Percentiles rank a stretch among this genome's conserved stretches.
These are phyloP conservation scores for Lamellibrachia luymesi DNA, from an alignment of 1,140 invertebrate genomes.

Conservation along the genomic window DNA sequence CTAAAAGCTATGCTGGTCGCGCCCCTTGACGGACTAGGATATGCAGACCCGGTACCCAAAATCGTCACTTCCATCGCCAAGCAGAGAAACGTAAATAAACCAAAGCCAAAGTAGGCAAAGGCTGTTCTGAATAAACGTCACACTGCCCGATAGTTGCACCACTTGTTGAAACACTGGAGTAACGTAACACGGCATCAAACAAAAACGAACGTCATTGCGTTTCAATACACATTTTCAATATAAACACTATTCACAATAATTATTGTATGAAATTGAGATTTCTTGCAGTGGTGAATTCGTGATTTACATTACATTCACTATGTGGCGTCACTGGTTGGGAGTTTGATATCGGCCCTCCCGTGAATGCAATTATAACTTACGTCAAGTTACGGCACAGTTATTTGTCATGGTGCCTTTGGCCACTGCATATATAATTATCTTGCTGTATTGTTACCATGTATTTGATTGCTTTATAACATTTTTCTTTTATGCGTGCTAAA, in stretches of 20 bases:
- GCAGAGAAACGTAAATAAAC: background rate
- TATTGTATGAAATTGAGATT: too few relatives aligned
- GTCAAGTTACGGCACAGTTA: too few relatives aligned
- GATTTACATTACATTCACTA: too few relatives aligned
- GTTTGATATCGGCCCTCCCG: background rate
- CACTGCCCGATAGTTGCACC: too few relatives aligned
- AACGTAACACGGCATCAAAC: too few relatives aligned
- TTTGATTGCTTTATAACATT: background rate
- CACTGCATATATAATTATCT: background rate
- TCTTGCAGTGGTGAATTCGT: too few relatives aligned
- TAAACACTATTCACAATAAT: too few relatives aligned
- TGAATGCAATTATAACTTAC: background rate
- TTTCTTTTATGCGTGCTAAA: background rate
- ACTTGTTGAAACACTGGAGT: too few relatives aligned
- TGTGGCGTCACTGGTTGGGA: too few relatives aligned
- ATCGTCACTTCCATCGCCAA: slow-evolving; percentile 52
- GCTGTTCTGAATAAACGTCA: too few relatives aligned
- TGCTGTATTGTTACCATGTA: background rate
- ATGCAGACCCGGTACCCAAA: slow-evolving; percentile 57
- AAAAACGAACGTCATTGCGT: too few relatives aligned
- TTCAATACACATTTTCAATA: too few relatives aligned
- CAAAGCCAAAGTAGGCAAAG: background rate
- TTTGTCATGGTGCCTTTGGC: background rate
- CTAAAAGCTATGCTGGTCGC: slow-evolving; percentile 53
- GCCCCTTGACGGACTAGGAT: slow-evolving; percentile 51